Evolutionary conservation across 2,113 vertebrate species (phyloP), one percentile per base, ranked within the genome.

Genomic region (Solea senegalensis): DNA sequence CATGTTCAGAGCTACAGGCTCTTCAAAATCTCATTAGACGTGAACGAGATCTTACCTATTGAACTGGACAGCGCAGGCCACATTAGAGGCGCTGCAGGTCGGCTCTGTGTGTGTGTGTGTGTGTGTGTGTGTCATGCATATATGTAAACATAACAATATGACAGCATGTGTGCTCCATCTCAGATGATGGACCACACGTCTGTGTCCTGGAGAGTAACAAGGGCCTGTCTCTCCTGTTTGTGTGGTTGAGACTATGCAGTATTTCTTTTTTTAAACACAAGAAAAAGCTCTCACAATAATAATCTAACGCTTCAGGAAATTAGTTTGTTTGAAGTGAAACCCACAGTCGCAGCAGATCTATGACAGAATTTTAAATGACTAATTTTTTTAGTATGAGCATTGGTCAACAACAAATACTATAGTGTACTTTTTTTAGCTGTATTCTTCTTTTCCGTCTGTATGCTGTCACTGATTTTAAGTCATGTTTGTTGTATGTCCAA

Each of bases 21-120:
- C 69, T 60, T 62, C 53, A 63, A 77, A 83, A 93, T 91, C 89
- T 83, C 72, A 91, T 92, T 92, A 91, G 44, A 76, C 15, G 16
- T 9, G 56, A 62, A 88, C 67, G 73, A 21, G 86, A 79, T 58
- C 50, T 68, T 41, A 63, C 67, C 70, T 74, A 88, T 77, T 82
- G 68, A 78, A 83, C 70, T 64, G 53, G 86, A 86, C 86, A 86
- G 69, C 48, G 15, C 50, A 64, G 76, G 62, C 50, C 4, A 0
- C 74, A 86, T 84, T 56, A 65, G 58, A 14, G 56, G 43, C 4
- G 8, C 59, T 13, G 41, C 54, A 27, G 8, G 49, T 46, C 10
- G 11, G 39, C 65, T 13, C 12, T 48, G 45, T 13, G 45, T 13
- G 45, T 12, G 45, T 12, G 41, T 45, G 44, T 10, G 3, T 10